Conservation (phyloP, 2,888 invertebrate species). For the Synergus umbraculus region DNA sequence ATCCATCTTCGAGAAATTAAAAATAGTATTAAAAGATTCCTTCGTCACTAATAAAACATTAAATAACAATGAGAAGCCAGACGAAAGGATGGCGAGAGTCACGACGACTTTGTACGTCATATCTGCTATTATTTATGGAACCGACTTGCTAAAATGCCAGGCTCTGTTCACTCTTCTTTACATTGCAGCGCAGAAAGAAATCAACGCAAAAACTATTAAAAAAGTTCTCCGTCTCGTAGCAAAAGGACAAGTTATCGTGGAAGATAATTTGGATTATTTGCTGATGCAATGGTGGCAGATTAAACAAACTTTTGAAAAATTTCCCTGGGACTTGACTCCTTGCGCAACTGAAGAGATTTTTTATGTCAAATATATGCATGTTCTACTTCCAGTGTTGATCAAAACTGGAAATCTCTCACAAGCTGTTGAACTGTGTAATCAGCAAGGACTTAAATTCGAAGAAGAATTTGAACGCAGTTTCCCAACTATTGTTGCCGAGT, state of each 20-base stretch:
- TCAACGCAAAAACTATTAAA: slow-evolving; percentile 76
- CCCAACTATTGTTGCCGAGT: slow-evolving; percentile 61
- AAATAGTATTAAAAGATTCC: slow-evolving; percentile 52
- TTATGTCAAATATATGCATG: slow-evolving; percentile 73
- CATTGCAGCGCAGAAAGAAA: slow-evolving; percentile 78
- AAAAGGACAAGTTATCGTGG: slow-evolving; percentile 62
- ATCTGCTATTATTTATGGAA: slow-evolving; percentile 78
- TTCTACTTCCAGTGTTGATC: slow-evolving; percentile 76
- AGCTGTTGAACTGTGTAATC: slow-evolving; percentile 66
- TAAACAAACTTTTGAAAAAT: slow-evolving; percentile 72
- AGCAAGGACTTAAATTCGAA: slow-evolving; percentile 60
- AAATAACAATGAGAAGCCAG: slow-evolving; percentile 63
- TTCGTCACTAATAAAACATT: slow-evolving; percentile 34
- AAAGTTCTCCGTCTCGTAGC: slow-evolving; percentile 78
- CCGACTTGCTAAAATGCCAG: slow-evolving; percentile 78
- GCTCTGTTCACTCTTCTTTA: slow-evolving; percentile 80
- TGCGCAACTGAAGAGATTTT: slow-evolving; percentile 74
- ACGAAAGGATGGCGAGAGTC: slow-evolving; percentile 80
- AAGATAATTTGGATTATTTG: slow-evolving; percentile 77
- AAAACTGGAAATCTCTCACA: slow-evolving; percentile 67
- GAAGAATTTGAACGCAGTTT: slow-evolving; percentile 68
- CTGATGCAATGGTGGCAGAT: slow-evolving; percentile 79
- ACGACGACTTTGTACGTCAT: slow-evolving; percentile 81
- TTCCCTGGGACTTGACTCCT: slow-evolving; percentile 77
- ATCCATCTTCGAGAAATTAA: slow-evolving; percentile 70